phyloP scores from a whole-genome alignment of 1,140 invertebrate species.

The Calephelis nemesis region DNA sequence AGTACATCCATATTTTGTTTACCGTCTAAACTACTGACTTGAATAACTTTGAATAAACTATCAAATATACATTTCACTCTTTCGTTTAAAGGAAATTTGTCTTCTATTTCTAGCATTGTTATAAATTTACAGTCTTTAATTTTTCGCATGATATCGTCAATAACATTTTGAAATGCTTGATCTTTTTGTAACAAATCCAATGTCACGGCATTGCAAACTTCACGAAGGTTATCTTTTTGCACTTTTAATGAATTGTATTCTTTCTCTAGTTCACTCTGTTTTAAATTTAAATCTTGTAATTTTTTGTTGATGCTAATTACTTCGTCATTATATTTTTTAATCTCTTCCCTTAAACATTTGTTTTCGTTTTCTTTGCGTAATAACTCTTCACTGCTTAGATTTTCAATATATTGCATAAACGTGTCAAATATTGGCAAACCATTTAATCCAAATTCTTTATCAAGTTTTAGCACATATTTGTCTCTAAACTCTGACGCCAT shows the following conservation, averaged over 20 bases:
- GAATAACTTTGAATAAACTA: slow-evolving; percentile 31
- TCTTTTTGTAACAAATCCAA: slow-evolving; percentile 57
- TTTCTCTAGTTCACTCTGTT: slow-evolving; percentile 51
- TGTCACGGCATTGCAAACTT: slow-evolving; percentile 60
- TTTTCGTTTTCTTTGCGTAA: slow-evolving; percentile 39
- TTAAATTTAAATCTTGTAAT: slow-evolving; percentile 40
- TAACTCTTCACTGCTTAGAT: slow-evolving; percentile 35
- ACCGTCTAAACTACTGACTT: not conserved
- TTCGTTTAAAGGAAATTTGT: slow-evolving; percentile 32
- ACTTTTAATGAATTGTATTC: slow-evolving; percentile 49
- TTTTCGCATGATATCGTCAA: slow-evolving; percentile 40
- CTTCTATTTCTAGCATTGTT: slow-evolving; percentile 38
- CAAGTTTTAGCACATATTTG: slow-evolving; percentile 47
- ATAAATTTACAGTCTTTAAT: slow-evolving; percentile 43
- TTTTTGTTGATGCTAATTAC: slow-evolving; percentile 37
- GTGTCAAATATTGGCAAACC: slow-evolving; percentile 43
- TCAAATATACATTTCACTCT: slow-evolving; percentile 45
- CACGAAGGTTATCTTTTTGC: slow-evolving; percentile 58
- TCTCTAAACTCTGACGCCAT: slow-evolving; percentile 46
- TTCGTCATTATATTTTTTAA: slow-evolving; percentile 39
- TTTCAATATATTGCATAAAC: slow-evolving; percentile 35
- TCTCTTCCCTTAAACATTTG: slow-evolving; percentile 38
- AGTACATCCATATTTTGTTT: slow-evolving; percentile 20
- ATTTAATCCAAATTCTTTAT: slow-evolving; percentile 47
- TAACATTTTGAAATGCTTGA: slow-evolving; percentile 39